Evolutionary conservation across 1,140 invertebrate species (phyloP).

Genomic region (Dreissena rostriformis): DNA sequence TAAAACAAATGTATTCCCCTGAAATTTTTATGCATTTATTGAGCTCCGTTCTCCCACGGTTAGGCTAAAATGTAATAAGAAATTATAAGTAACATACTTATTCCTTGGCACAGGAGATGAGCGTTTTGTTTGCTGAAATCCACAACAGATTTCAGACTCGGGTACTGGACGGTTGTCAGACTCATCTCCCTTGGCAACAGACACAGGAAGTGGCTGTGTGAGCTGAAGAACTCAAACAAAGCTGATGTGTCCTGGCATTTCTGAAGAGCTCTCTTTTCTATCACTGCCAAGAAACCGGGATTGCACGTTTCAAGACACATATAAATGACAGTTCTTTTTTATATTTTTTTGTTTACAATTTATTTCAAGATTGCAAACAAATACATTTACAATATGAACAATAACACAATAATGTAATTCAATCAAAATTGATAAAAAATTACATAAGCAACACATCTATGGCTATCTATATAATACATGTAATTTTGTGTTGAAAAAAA

Average conservation of each 20-base stretch:
- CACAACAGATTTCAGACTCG: slow-evolving; percentile 16
- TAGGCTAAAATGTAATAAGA: background rate
- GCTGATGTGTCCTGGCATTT: background rate
- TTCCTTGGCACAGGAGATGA: slow-evolving; percentile 44
- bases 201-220: slow-evolving; percentile 42
- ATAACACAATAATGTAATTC: too few species aligned
- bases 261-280: slow-evolving; percentile 10
- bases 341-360: too few species aligned
- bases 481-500: too few species aligned
- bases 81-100: slow-evolving; percentile 29
- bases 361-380: too few species aligned
- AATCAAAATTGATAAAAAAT: too few species aligned
- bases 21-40: too few species aligned
- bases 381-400: too few species aligned
- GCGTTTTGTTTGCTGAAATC: slow-evolving; percentile 42
- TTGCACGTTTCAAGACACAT: background rate
- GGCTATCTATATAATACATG: too few species aligned
- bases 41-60: too few species aligned
- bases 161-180: slow-evolving; percentile 15
- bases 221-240: slow-evolving; percentile 41
- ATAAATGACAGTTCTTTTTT: background rate
- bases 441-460: too few species aligned
- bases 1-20: too few species aligned
- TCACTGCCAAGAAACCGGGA: slow-evolving; percentile 21
- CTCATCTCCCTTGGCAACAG: slow-evolving; percentile 18